These are phyloP conservation scores for Agriopis aurantiaria DNA, from an alignment of 2,888 invertebrate genomes.

Conservation along the genomic window DNA sequence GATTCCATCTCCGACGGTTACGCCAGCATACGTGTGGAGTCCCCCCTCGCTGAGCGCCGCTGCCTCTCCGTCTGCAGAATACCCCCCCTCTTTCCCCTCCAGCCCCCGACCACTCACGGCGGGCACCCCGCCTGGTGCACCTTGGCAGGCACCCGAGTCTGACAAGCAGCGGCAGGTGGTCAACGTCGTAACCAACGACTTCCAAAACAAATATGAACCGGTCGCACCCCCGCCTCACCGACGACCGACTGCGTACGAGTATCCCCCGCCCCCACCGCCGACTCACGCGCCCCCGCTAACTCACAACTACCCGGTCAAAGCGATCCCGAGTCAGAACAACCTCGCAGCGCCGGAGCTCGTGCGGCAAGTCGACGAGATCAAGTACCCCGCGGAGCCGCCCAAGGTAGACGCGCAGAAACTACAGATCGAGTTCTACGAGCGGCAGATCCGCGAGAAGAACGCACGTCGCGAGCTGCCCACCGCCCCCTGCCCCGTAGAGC, in stretches of 20 bases:
- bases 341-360: constrained; percentile 81
- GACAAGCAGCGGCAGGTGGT: constrained; percentile 78
- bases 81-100: constrained; percentile 53
- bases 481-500: constrained; percentile 48
- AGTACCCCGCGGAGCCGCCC: constrained; percentile 48
- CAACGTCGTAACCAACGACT: constrained; percentile 72
- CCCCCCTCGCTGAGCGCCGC: constrained; percentile 70
- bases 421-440: constrained; percentile 83
- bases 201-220: constrained; percentile 68
- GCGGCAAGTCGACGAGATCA: constrained; percentile 56
- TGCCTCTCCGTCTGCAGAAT: constrained; percentile 65
- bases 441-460: constrained; percentile 75
- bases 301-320: constrained; percentile 64
- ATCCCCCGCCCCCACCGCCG: constrained; percentile 63
- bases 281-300: constrained; percentile 58
- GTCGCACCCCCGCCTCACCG: constrained; percentile 54
- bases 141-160: constrained; percentile 75
- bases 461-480: constrained; percentile 61
- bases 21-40: constrained; percentile 75
- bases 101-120: constrained; percentile 55
- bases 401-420: constrained; percentile 75
- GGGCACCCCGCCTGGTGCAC: constrained; percentile 66
- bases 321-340: constrained; percentile 74
- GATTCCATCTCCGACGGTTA: constrained; percentile 69
- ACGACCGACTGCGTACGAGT: constrained; percentile 55